These are phyloP conservation scores for Phaetusa simplex DNA, from an alignment of 2,113 vertebrate genomes.

Conservation along the genomic window DNA sequence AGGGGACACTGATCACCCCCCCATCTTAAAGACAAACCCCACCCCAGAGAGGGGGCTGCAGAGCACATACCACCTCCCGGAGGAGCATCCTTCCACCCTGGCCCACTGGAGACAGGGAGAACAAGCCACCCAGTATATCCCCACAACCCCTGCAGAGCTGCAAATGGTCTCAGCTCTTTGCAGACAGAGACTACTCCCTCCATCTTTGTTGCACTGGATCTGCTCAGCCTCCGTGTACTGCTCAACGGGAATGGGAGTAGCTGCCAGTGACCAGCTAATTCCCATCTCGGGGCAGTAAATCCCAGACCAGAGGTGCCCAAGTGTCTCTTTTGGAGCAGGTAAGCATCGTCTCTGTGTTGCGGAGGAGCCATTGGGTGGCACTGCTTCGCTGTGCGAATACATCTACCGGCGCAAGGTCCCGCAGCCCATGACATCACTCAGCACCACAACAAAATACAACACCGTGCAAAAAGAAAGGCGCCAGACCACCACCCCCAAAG, in stretches of 20 bases:
- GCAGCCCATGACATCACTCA: background rate
- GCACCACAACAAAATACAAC: background rate
- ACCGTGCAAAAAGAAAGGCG: background rate
- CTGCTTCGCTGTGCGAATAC: background rate
- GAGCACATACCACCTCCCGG: background rate
- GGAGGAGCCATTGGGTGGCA: conserved; percentile 60
- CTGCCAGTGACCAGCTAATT: background rate
- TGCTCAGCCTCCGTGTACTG: background rate
- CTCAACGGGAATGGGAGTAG: background rate
- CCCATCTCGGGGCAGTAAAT: background rate
- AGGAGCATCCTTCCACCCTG: background rate
- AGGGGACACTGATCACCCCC: too few species aligned
- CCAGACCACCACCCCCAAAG: background rate
- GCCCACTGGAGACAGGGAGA: background rate
- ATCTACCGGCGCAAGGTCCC: background rate
- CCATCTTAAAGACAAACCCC: background rate
- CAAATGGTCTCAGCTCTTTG: background rate
- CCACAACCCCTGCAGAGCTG: background rate
- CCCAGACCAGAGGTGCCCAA: background rate
- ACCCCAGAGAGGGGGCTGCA: background rate
- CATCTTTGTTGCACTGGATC: background rate
- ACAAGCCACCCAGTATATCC: background rate
- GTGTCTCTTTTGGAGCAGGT: background rate
- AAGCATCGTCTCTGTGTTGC: background rate
- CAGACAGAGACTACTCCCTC: background rate